A percentile compares a stretch with the other conserved stretches of the same genome.
These are phyloP conservation scores for Lithophane socia DNA, from an alignment of 2,888 invertebrate genomes.

Conservation along the genomic window DNA sequence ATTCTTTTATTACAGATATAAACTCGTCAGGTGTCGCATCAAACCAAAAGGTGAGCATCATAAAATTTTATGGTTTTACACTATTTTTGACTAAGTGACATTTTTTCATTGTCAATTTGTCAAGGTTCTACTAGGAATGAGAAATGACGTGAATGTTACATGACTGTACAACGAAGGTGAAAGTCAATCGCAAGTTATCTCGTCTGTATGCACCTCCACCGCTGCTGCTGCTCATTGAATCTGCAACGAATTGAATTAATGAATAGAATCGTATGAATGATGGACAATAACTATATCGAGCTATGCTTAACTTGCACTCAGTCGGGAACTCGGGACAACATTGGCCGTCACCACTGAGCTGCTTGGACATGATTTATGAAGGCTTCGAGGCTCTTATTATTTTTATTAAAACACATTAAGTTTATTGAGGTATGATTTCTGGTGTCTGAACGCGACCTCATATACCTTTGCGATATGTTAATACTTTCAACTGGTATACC, in stretches of 20 bases:
- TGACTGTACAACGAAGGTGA: conserved; percentile 76
- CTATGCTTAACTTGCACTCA: conserved; percentile 38
- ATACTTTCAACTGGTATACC: conserved; percentile 55
- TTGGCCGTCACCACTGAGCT: conserved; percentile 26
- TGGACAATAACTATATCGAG: conserved; percentile 56
- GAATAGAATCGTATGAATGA: conserved; percentile 71
- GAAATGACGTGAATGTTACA: conserved; percentile 73
- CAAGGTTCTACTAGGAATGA: conserved; percentile 64
- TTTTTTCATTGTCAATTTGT: conserved; percentile 33
- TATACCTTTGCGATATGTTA: conserved; percentile 51
- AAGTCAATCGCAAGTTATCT: conserved; percentile 76
- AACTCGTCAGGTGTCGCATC: conserved; percentile 61
- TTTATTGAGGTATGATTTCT: conserved; percentile 42
- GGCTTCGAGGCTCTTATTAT: conserved; percentile 30
- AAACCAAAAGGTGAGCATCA: conserved; percentile 68
- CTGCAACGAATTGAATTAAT: conserved; percentile 72
- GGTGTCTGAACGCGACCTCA: conserved; percentile 43
- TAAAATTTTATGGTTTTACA: conserved; percentile 42
- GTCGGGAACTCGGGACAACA: conserved; percentile 18
- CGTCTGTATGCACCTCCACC: conserved; percentile 73
- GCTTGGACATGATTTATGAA: conserved; percentile 36
- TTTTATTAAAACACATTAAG: conserved; percentile 30
- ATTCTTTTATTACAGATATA: conserved; percentile 68
- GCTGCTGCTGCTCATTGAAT: conserved; percentile 69
- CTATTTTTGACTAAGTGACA: conserved; percentile 52